Conservation (phyloP, 2,888 invertebrate genomes). For the Parthenolecanium corni region DNA sequence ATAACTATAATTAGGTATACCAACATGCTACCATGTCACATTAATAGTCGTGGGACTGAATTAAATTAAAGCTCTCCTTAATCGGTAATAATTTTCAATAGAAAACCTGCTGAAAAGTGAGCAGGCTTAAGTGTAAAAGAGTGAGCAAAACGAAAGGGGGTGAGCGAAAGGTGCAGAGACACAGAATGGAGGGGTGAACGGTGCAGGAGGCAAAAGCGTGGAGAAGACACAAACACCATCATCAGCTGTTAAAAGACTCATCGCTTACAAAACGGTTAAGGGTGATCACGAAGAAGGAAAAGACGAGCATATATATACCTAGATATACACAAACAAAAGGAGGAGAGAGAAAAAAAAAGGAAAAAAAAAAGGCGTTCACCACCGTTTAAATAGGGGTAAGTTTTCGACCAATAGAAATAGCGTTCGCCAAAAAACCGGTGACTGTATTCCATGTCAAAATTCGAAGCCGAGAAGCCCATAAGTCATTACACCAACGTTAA, state of each 20-base stretch:
- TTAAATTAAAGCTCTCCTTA: too few relatives aligned
- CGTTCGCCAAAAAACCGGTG: conserved; percentile 13
- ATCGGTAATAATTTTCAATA: too few relatives aligned
- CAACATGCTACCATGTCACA: too few relatives aligned
- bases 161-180: too few relatives aligned
- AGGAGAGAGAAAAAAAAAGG: not conserved
- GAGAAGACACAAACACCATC: conserved; percentile 12
- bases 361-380: conserved; percentile 20
- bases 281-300: conserved; percentile 19
- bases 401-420: conserved; percentile 10
- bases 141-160: not conserved
- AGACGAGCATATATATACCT: not conserved
- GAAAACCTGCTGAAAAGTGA: too few relatives aligned
- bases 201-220: not conserved
- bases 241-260: conserved; percentile 25
- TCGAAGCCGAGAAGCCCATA: conserved; percentile 25
- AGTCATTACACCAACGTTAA: conserved; percentile 21
- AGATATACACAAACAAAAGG: not conserved
- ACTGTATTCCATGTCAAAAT: conserved; percentile 25
- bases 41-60: too few relatives aligned
- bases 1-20: too few relatives aligned
- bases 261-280: conserved; percentile 25
- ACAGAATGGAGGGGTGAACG: not conserved
- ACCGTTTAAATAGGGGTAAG: conserved; percentile 15
- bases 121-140: not conserved